Evolutionary conservation across 2,797 vertebrate genomes (phyloP), one percentile per base, ranked within the genome.

Genomic region (Chromobotia macracanthus): DNA sequence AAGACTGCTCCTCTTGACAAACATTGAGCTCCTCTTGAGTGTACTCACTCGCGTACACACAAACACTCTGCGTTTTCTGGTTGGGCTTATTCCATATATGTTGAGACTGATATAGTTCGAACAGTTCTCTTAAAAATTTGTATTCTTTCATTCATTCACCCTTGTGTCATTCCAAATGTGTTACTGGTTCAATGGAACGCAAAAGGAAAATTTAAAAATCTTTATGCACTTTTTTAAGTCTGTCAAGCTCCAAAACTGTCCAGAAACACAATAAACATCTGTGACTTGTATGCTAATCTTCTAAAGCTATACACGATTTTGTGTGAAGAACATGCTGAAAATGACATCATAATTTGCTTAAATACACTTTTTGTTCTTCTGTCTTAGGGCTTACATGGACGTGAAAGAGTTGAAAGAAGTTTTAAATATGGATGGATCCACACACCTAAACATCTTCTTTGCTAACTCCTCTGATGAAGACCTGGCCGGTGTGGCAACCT

Each of bases 371-470:
- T 19, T 81, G 15, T 60, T 72, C 0, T 61, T 55, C 28, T 64
- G 48, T 67, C 38, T 85, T 56, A 99, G 98, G 90, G 97, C 98
- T 53, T 99, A 97, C 91, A 92, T 99, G 90, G 96, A 97, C 84
- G 94, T 99, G 88, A 98, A 98, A 88, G 97, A 99, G 89, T 91
- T 99, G 38, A 99, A 99, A 92, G 96, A 95, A 82, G 92, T 95
- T 87, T 93, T 99, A 83, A 93, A 92, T 72, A 88, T 99, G 92
- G 95, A 98, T 81, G 96, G 97, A 87, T 96, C 96, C 1, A 96
- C 97, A 82, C 97, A 99, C 88, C 96, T 99, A 89, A 99, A 99
- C 82, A 95, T 99, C 90, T 99, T 99, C 91, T 99, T 99, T 91
- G 97, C 96, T 89, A 99, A 98, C 87, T 98, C 96, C 31, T 97